These are phyloP conservation scores for Pocillopora damicornis DNA, from an alignment of 64 coral and sea anemone genomes.

Conservation along the genomic window DNA sequence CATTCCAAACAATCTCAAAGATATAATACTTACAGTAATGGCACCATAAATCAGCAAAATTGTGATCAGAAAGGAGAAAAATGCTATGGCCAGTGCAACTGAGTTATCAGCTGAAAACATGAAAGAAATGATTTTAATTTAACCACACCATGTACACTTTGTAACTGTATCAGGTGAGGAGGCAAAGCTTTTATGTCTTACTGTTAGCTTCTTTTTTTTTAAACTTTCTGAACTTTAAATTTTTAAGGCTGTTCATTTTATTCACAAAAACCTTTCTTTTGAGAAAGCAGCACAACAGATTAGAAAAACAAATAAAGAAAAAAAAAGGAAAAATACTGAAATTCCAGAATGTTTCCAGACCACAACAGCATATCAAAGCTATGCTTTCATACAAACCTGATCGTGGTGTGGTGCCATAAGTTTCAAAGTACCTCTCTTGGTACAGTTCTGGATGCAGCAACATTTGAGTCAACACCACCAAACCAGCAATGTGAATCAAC, in stretches of 20 bases:
- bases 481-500: constrained; percentile 93
- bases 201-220: too few species aligned
- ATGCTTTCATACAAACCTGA: constrained; percentile 45
- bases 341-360: too few species aligned
- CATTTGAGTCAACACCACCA: constrained; percentile 88
- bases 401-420: constrained; percentile 76
- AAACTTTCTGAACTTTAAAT: too few species aligned
- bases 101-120: constrained; percentile 88
- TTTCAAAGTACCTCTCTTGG: constrained; percentile 84
- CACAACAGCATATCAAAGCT: too few species aligned
- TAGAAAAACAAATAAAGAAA: too few species aligned
- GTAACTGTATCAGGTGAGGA: neutral
- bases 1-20: neutral
- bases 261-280: too few species aligned
- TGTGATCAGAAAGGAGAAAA: constrained; percentile 90
- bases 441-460: constrained; percentile 81
- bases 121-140: neutral
- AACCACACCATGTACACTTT: neutral
- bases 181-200: too few species aligned
- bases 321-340: neutral
- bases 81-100: constrained; percentile 90
- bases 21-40: constrained; percentile 68
- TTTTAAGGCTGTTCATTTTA: too few species aligned
- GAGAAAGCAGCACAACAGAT: too few species aligned
- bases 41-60: constrained; percentile 93